Conservation (phyloP, 2,113 vertebrate species). For the Microcebus jonahi region DNA sequence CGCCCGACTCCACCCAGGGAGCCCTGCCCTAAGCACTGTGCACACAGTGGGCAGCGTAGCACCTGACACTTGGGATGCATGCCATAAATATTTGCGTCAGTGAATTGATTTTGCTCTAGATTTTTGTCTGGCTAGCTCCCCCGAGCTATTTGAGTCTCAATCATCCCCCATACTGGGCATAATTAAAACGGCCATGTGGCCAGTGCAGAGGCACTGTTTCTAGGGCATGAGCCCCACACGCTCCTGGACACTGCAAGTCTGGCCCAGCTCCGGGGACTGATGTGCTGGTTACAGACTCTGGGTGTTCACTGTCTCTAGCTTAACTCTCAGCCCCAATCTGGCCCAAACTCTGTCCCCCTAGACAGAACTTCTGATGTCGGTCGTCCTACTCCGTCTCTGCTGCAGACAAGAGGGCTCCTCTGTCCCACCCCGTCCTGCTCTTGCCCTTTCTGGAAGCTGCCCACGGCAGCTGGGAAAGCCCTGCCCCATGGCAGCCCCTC, state of each 20-base stretch:
- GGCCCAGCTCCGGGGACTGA: background rate
- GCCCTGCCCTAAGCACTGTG: background rate
- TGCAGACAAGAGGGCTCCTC: background rate
- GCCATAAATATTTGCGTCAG: background rate
- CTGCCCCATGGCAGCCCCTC: background rate
- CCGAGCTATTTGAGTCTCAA: background rate
- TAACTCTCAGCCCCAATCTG: background rate
- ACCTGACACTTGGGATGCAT: fast-evolving
- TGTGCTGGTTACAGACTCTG: background rate
- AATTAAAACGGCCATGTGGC: slow-evolving; percentile 21
- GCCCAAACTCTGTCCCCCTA: too few species aligned
- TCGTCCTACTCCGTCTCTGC: background rate
- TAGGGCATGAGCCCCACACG: background rate
- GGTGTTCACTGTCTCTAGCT: background rate
- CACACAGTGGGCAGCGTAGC: fast-evolving
- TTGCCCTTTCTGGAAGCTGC: background rate
- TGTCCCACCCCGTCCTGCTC: background rate
- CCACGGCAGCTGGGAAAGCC: too few species aligned
- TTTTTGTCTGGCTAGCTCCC: background rate
- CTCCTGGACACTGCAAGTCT: background rate
- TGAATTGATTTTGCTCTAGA: background rate
- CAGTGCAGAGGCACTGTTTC: background rate
- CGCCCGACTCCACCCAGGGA: fast-evolving
- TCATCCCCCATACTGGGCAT: background rate
- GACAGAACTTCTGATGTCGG: background rate